Conservation (phyloP, 2,888 invertebrate genomes). For the Athalia circularis region DNA sequence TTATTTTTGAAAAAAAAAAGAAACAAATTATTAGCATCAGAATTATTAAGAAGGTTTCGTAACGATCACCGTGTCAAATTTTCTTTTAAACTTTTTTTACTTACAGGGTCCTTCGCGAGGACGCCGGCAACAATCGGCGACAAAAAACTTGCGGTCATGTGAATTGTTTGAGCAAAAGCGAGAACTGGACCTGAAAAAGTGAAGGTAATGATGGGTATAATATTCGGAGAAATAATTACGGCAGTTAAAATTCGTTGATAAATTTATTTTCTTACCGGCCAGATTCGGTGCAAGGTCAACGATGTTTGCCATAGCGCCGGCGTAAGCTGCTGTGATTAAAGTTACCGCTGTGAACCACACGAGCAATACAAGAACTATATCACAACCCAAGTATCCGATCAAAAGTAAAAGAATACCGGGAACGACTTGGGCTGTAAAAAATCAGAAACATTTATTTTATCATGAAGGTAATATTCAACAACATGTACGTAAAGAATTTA, state of each 20-base stretch:
- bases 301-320: conserved; percentile 85
- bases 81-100: conserved; percentile 52
- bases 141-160: conserved; percentile 84
- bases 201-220: not conserved
- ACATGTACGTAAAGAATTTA: not conserved
- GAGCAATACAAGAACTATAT: conserved; percentile 77
- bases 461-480: not conserved
- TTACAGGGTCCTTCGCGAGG: conserved; percentile 78
- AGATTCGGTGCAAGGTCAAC: conserved; percentile 88
- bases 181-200: conserved; percentile 77
- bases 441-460: not conserved
- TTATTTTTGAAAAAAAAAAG: conserved; percentile 4
- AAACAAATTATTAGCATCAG: conserved; percentile 8
- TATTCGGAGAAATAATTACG: not conserved
- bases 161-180: conserved; percentile 86
- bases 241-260: not conserved
- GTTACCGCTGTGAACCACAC: conserved; percentile 84
- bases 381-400: conserved; percentile 81
- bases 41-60: not conserved
- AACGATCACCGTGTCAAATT: not conserved
- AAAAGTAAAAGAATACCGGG: conserved; percentile 80
- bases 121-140: conserved; percentile 81
- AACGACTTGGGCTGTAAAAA: conserved; percentile 79
- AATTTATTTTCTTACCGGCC: conserved; percentile 75
- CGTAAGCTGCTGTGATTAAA: conserved; percentile 83